A percentile compares a stretch with the other conserved stretches of the same genome.
phyloP scores from a whole-genome alignment of 2,888 invertebrate genomes.

The Ditylenchus weischeri region DNA sequence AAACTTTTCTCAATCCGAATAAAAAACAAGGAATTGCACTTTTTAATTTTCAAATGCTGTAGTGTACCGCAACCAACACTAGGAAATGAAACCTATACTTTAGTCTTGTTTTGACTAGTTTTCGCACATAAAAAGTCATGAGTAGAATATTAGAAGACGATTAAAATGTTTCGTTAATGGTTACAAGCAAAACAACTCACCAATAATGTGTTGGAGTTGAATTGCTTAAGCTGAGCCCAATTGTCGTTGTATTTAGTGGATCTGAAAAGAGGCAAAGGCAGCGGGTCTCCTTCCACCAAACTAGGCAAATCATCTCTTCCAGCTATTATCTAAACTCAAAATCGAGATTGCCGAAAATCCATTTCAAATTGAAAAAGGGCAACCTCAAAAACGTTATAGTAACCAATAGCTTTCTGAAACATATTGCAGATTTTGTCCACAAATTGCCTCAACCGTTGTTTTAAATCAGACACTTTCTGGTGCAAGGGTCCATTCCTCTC shows the following conservation, averaged over 20 bases:
- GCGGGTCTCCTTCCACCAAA: conserved; percentile 41
- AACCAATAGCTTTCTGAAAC: conserved; percentile 18
- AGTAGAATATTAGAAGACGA: too few relatives aligned
- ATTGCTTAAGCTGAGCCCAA: conserved; percentile 24
- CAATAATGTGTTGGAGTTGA: conserved; percentile 21
- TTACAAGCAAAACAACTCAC: conserved; percentile 14
- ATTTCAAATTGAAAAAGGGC: background rate
- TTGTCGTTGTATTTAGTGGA: conserved; percentile 27
- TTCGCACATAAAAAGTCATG: too few relatives aligned
- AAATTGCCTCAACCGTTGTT: conserved; percentile 9
- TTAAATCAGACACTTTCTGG: conserved; percentile 9
- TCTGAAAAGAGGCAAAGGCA: conserved; percentile 24
- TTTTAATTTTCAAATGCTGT: too few relatives aligned
- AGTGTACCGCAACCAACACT: too few relatives aligned
- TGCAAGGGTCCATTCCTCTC: conserved; percentile 18
- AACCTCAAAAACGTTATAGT: conserved; percentile 32
- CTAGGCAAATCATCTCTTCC: conserved; percentile 43
- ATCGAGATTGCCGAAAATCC: background rate
- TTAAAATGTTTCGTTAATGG: too few relatives aligned
- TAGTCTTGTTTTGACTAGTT: too few relatives aligned
- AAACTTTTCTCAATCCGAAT: too few relatives aligned
- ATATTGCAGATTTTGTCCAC: conserved; percentile 20
- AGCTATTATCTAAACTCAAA: conserved; percentile 36
- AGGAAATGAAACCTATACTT: too few relatives aligned
- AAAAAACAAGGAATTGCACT: too few relatives aligned